Base-by-base conservation (phyloP, 2,888 invertebrate genomes). In the Phorcus lineatus region DNA sequence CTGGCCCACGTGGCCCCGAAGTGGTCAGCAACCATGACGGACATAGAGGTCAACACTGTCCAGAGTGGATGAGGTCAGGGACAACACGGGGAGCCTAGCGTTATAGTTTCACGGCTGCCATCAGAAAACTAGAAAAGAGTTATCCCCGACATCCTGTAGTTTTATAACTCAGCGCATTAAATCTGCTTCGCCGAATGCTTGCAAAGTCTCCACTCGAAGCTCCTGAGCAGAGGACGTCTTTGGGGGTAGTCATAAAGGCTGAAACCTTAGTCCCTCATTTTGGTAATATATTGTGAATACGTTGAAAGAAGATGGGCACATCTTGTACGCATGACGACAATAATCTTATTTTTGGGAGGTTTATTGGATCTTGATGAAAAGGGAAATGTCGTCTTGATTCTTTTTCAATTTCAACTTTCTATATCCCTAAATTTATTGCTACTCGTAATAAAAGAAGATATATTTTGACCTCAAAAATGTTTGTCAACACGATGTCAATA, bases 91-190 rank as follows among this genome's bases (percentile, higher is more conserved):
- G 57, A n/a, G 22, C 19, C 57, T 2, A 17, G 31, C 70, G 70
- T 70, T 70, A 36, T 70, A 70, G 36, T 70, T 70, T 70, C 70
- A 70, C 36, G 70, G 40, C n/a, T 36, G 31, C 36, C 36, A n/a
- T 70, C 70, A 31, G 36, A 70, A 28, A 40, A 70, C 70, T 70
- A 70, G 36, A 70, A 70, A 70, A 70, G 70, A 16, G 28, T 70
- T 70, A 70, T 70, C 19, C 19, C 36, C 70, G 36, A 36, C 19
- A 19, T 19, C 70, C 28, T 36, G 70, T 9, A 31, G 70, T 31
- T 31, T 70, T 70, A 70, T 70, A 17, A 19, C 70, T 70, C 70
- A 17, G 11, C 19, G 19, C n/a, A 70, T 70, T 70, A 70, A 70
- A 70, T 70, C 70, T 70, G 70, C 70, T 70, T 70, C 31, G 19